Evolutionary conservation across 1,140 invertebrate species (phyloP).

Genomic region (Littorina saxatilis): DNA sequence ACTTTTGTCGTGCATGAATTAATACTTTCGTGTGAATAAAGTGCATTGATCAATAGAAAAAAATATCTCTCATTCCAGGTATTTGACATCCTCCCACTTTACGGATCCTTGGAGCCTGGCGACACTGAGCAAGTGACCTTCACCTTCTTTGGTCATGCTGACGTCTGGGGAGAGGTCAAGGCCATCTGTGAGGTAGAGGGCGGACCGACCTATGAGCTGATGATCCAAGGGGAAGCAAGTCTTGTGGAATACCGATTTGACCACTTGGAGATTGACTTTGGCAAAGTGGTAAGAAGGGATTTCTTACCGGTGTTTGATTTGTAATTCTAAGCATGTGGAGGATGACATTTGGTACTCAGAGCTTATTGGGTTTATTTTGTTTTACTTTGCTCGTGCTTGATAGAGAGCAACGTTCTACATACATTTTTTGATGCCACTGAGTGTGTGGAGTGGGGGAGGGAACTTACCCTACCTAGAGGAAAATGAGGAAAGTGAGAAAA

Average conservation of each 20-base stretch:
- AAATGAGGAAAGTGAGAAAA: too few relatives aligned
- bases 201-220: constrained; percentile 74
- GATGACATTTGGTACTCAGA: too few relatives aligned
- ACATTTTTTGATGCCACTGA: too few relatives aligned
- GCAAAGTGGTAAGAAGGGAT: constrained; percentile 68
- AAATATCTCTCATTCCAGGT: constrained; percentile 66
- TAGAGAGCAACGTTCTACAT: too few relatives aligned
- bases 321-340: not conserved
- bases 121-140: constrained; percentile 75
- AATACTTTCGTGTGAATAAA: too few relatives aligned
- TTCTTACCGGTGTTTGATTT: not conserved
- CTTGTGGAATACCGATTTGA: constrained; percentile 74
- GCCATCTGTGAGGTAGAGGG: constrained; percentile 75
- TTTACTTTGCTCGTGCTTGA: too few relatives aligned
- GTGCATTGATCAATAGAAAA: too few relatives aligned
- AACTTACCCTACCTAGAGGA: too few relatives aligned
- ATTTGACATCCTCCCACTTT: constrained; percentile 75
- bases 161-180: constrained; percentile 72
- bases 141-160: constrained; percentile 75
- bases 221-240: constrained; percentile 72
- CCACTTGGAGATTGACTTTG: constrained; percentile 72
- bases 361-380: too few relatives aligned
- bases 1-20: too few relatives aligned
- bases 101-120: constrained; percentile 74
- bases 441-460: too few relatives aligned